Percentiles rank a stretch among this genome's conserved stretches.
These are phyloP conservation scores for Aricia agestis DNA, from an alignment of 1,140 invertebrate species.

Conservation along the genomic window DNA sequence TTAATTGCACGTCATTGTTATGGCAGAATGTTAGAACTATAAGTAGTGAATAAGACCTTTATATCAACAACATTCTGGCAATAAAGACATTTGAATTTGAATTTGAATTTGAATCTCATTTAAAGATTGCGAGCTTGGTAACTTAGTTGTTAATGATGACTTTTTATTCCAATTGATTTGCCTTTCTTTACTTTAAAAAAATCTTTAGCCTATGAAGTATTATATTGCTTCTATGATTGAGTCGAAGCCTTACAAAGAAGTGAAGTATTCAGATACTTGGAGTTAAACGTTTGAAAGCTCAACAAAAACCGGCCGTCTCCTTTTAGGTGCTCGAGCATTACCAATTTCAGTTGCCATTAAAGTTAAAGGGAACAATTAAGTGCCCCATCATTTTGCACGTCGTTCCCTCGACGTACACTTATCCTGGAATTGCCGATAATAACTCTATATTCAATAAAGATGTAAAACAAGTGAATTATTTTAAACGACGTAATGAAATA, in stretches of 20 bases:
- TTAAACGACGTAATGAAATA: slow-evolving; percentile 7
- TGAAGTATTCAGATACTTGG: background rate
- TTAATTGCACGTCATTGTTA: no score
- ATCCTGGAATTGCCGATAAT: slow-evolving; percentile 5
- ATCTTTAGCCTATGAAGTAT: no score
- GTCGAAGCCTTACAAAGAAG: background rate
- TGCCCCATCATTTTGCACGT: slow-evolving; percentile 10
- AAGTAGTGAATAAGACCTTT: no score
- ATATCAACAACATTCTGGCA: no score
- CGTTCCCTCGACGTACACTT: background rate
- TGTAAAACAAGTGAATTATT: background rate
- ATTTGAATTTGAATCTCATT: no score
- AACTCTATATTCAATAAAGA: slow-evolving; percentile 14
- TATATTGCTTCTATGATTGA: no score
- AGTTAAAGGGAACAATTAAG: slow-evolving; percentile 7
- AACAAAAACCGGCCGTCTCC: background rate
- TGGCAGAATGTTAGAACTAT: no score
- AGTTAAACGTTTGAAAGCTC: background rate
- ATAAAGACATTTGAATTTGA: no score
- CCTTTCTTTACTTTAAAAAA: no score
- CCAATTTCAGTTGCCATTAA: slow-evolving; percentile 1
- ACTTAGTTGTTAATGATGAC: no score
- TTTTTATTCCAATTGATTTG: no score
- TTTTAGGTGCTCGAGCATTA: slow-evolving; percentile 1
- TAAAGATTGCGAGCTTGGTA: no score